phyloP scores from a whole-genome alignment of 2,888 invertebrate species.

The Pristionchus arcanus region DNA sequence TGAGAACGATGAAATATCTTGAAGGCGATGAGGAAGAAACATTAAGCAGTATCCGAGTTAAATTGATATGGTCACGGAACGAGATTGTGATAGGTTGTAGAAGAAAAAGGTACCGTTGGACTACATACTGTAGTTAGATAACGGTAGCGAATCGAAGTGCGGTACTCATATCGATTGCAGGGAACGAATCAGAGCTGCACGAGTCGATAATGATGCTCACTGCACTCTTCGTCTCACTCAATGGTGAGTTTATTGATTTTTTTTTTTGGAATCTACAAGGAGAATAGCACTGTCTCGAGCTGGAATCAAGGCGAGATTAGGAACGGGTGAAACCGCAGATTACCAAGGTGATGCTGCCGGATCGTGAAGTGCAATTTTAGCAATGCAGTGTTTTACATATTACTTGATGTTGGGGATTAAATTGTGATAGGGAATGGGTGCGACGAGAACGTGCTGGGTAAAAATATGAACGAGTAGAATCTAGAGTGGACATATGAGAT shows the following conservation, averaged over 20 bases:
- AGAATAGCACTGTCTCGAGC: no score
- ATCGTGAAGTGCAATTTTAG: no score
- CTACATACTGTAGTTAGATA: background rate
- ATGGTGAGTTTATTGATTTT: conserved; percentile 72
- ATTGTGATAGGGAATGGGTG: background rate
- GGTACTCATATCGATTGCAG: conserved; percentile 48
- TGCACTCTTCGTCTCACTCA: conserved; percentile 81
- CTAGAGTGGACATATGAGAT: background rate
- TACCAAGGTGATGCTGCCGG: no score
- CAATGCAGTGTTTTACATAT: background rate
- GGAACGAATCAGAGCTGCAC: conserved; percentile 80
- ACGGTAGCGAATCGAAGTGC: background rate
- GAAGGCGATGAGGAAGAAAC: no score
- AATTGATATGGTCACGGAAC: conserved; percentile 78
- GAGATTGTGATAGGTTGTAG: background rate
- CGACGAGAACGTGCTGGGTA: background rate
- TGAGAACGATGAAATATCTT: no score
- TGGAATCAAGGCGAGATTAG: no score
- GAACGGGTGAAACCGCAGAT: no score
- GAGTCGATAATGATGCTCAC: conserved; percentile 81
- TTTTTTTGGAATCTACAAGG: no score
- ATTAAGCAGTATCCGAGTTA: conserved; percentile 87
- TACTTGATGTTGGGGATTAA: background rate
- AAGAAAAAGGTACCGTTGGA: conserved; percentile 84
- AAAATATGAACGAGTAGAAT: no score